Percentiles rank a stretch among this genome's conserved stretches.
These are phyloP conservation scores for Eonycteris spelaea DNA, from an alignment of 2,113 vertebrate species.

Conservation along the genomic window DNA sequence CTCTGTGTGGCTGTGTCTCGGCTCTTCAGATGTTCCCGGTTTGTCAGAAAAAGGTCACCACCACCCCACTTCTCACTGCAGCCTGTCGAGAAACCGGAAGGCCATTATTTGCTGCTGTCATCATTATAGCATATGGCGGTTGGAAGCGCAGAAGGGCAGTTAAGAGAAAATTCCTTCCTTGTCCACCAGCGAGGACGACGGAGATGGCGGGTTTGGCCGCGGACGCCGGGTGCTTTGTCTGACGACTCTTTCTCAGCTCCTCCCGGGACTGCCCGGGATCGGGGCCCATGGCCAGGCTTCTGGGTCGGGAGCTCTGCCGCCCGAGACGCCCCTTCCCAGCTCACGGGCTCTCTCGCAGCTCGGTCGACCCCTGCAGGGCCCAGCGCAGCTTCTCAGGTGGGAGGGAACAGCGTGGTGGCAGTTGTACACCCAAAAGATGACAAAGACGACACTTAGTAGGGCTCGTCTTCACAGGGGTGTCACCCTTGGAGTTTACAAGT, in stretches of 20 bases:
- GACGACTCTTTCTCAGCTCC: not conserved
- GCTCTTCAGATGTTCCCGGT: not conserved
- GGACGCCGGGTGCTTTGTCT: not conserved
- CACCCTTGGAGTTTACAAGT: not conserved
- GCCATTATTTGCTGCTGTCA: not conserved
- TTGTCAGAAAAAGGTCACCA: not conserved
- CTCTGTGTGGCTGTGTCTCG: not conserved
- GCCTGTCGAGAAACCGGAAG: not conserved
- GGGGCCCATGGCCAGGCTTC: not conserved
- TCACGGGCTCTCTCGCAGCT: not conserved
- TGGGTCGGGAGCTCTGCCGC: not conserved
- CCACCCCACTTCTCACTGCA: not conserved
- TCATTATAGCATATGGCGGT: constrained; percentile 1
- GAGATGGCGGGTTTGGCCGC: not conserved
- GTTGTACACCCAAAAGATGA: not conserved
- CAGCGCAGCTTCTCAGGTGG: not conserved
- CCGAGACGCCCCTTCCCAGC: not conserved
- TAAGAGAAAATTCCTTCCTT: not conserved
- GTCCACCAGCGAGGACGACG: not conserved
- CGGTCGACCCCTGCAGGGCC: no score
- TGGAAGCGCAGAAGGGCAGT: not conserved
- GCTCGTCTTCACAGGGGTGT: not conserved
- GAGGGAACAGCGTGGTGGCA: not conserved
- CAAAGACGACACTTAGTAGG: fast-evolving
- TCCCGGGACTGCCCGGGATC: not conserved